Percentiles rank a stretch among this genome's conserved stretches.
Conservation (phyloP, 2,113 vertebrate species). For the Empidonax traillii region DNA sequence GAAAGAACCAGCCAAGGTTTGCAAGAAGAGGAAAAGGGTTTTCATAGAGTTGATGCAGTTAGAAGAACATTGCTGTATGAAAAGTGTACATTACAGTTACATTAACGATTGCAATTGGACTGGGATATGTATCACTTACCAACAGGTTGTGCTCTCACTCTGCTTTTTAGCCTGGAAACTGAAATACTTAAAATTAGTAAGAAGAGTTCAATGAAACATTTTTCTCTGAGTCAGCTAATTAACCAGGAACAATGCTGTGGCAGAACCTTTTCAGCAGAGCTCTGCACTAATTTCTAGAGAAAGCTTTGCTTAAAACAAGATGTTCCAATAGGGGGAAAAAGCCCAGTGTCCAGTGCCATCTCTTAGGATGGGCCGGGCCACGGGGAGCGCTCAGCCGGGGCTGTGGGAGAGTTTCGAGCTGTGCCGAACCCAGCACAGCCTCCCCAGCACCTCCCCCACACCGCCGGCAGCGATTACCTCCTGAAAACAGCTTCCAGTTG, state of each 20-base stretch:
- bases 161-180: background rate
- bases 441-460: background rate
- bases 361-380: background rate
- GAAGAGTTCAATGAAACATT: background rate
- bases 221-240: background rate
- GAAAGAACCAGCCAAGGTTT: background rate
- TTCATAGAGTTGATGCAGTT: background rate
- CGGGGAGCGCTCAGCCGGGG: background rate
- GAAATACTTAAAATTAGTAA: background rate
- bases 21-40: background rate
- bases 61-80: background rate
- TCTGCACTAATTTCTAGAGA: background rate
- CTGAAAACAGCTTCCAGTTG: background rate
- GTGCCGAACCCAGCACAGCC: background rate
- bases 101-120: background rate
- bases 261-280: background rate
- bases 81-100: background rate
- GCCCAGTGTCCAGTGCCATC: background rate
- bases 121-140: background rate
- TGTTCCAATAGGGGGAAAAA: background rate
- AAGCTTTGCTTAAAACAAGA: background rate
- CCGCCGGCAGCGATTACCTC: background rate
- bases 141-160: rapidly evolving
- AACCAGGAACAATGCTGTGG: background rate
- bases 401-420: background rate